Percentiles rank a stretch among this genome's conserved stretches.
These are phyloP conservation scores for Leptopilina boulardi DNA, from an alignment of 1,140 invertebrate species.

Conservation along the genomic window DNA sequence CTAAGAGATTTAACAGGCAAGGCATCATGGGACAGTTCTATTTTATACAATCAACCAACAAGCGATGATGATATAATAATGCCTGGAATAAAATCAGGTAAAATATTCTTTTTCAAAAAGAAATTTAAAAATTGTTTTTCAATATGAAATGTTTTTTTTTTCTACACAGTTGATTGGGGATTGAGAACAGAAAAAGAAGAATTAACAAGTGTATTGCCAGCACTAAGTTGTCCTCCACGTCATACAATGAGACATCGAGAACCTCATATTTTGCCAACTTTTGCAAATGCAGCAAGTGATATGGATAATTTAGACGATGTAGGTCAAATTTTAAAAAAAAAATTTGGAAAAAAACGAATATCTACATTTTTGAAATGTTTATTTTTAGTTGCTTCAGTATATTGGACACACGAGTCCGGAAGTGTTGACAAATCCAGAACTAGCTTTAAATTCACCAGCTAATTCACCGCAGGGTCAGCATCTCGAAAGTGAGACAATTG, in stretches of 20 bases:
- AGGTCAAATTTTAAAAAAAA: constrained; percentile 64
- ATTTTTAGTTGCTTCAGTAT: constrained; percentile 87
- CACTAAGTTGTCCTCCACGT: constrained; percentile 76
- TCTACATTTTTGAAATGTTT: constrained; percentile 49
- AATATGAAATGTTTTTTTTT: constrained; percentile 3
- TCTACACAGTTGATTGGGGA: constrained; percentile 57
- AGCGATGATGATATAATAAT: constrained; percentile 58
- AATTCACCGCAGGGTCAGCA: constrained; percentile 81
- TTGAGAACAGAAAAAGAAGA: constrained; percentile 63
- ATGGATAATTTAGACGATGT: constrained; percentile 96
- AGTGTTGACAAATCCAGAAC: constrained; percentile 84
- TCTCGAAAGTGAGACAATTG: constrained; percentile 89
- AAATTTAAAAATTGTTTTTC: not conserved
- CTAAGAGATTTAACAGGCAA: constrained; percentile 96
- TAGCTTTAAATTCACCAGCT: constrained; percentile 84
- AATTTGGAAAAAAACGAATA: constrained; percentile 13
- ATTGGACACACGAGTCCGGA: constrained; percentile 95
- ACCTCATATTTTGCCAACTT: constrained; percentile 86
- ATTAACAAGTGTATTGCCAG: constrained; percentile 62
- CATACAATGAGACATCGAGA: constrained; percentile 83
- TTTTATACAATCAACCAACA: constrained; percentile 86
- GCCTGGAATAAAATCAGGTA: constrained; percentile 61
- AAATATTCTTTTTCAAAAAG: not conserved
- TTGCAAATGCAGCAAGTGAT: constrained; percentile 89
- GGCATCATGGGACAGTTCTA: constrained; percentile 96